phyloP scores from a whole-genome alignment of 2,888 invertebrate species.

The Rhimphoctona megacephalus region DNA sequence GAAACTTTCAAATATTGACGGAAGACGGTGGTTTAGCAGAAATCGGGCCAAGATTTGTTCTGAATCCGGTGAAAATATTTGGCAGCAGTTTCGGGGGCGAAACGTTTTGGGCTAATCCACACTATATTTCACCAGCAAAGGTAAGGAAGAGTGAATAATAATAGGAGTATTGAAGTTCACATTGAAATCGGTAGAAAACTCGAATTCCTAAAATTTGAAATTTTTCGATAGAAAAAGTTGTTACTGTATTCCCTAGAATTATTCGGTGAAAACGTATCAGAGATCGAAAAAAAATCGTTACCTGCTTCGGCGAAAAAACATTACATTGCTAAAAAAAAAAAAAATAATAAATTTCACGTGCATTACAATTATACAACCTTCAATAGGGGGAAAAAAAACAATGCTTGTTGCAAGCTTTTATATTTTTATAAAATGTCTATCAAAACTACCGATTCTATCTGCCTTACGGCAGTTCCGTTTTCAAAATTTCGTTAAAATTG shows the following conservation, averaged over 20 bases:
- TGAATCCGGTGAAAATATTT: slow-evolving; percentile 97
- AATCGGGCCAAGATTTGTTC: slow-evolving; percentile 95
- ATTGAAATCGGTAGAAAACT: not conserved
- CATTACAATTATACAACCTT: too few species aligned
- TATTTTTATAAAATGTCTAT: not conserved
- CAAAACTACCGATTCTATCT: too few species aligned
- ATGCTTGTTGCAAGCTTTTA: not conserved
- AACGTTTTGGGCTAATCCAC: slow-evolving; percentile 96
- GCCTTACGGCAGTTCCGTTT: too few species aligned
- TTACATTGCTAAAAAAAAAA: too few species aligned
- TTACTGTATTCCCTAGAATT: not conserved
- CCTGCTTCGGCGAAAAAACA: too few species aligned
- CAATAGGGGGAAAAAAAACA: not conserved
- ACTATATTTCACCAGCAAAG: slow-evolving; percentile 95
- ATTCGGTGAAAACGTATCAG: too few species aligned
- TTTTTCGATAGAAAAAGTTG: not conserved
- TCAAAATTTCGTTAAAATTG: too few species aligned
- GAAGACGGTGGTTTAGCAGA: slow-evolving; percentile 98
- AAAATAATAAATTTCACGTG: too few species aligned
- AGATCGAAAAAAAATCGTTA: not conserved
- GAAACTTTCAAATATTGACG: slow-evolving; percentile 98
- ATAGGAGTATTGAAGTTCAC: not conserved
- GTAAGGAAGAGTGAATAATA: slow-evolving; percentile 79
- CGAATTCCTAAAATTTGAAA: not conserved
- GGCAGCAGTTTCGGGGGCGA: slow-evolving; percentile 97